Conservation (phyloP, 2,888 invertebrate species). For the Pedicia rivosa region DNA sequence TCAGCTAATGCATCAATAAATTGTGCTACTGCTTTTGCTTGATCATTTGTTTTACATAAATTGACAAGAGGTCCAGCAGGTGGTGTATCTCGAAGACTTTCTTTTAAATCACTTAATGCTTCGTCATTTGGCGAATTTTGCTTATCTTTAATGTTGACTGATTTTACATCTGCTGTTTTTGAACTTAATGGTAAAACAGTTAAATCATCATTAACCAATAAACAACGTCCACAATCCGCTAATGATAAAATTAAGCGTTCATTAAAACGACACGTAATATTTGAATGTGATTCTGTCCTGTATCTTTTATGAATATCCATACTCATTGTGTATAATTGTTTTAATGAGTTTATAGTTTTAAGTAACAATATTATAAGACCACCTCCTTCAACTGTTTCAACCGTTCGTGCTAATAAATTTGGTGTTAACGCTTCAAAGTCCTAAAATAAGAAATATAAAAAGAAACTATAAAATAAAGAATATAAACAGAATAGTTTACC, state of each 20-base stretch:
- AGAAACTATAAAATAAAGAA: constrained; percentile 3
- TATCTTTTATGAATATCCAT: constrained; percentile 96
- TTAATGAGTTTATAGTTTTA: constrained; percentile 68
- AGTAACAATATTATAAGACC: constrained; percentile 83
- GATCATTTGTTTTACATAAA: constrained; percentile 84
- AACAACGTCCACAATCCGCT: constrained; percentile 69
- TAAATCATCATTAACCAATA: constrained; percentile 90
- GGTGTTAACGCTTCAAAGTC: constrained; percentile 97
- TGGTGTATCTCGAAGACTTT: constrained; percentile 74
- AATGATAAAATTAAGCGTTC: constrained; percentile 88
- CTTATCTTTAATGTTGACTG: constrained; percentile 35
- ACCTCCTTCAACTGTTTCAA: constrained; percentile 97
- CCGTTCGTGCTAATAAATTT: constrained; percentile 85
- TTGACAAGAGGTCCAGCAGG: constrained; percentile 80
- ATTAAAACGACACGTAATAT: constrained; percentile 88
- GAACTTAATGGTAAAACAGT: constrained; percentile 86
- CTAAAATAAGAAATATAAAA: constrained; percentile 28
- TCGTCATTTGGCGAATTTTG: constrained; percentile 27
- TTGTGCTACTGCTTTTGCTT: constrained; percentile 80
- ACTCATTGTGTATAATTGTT: constrained; percentile 87
- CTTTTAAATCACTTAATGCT: constrained; percentile 59
- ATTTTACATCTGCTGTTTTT: constrained; percentile 64
- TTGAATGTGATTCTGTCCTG: constrained; percentile 86
- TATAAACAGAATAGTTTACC: no score
- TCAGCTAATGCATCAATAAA: constrained; percentile 93